Base-by-base conservation (phyloP, 92 coral and sea anemone genomes). In the Epizoanthus stellaris region DNA sequence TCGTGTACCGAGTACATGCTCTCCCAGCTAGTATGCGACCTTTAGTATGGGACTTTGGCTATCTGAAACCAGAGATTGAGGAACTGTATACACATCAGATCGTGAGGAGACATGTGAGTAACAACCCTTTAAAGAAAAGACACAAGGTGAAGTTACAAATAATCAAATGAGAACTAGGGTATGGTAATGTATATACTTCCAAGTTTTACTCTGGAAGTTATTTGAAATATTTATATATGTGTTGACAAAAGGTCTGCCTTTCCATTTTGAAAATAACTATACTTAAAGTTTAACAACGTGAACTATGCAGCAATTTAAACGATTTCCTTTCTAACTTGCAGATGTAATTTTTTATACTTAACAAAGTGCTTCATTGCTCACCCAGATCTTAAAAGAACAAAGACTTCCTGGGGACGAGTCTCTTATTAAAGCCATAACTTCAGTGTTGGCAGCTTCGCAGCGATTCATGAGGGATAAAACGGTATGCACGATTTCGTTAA, bases 31-130 rank as follows among this genome's bases (percentile, higher is more conserved):
- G 95, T 79, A 94, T 94, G 98, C 86, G 89, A 42, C 93, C 94
- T 17, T 81, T 92, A 21, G 91, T 94, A 30, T 94, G 98, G 98
- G 98, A 94, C 84, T 94, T 92, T 65, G 98, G 98, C 17, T 93
- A 90, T 42, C 91, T 94, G 60, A 88, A 91, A 15, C 92, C 95
- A 19, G 91, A 94, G 75, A 83, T 91, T 20, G 98, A 94, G 75
- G 86, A 84, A 63, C 77, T 94, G 10, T 94, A 94, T 85, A 90
- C 90, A 0, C 60, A 82, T 49, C 94, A 90, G 65, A 94, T 94
- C n/a, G 98, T 94, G 82, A 84, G 73, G 62, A 82, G 95, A 76
- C 88, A 89, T 74, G 95, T 88, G 73, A 86, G 89, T 90, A 73
- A 7, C 21, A 6, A 45, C 3, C 3, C 30, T 4, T 30, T 30